Evolutionary conservation across 2,888 invertebrate species (phyloP).

Genomic region (Eupithecia inturbata): DNA sequence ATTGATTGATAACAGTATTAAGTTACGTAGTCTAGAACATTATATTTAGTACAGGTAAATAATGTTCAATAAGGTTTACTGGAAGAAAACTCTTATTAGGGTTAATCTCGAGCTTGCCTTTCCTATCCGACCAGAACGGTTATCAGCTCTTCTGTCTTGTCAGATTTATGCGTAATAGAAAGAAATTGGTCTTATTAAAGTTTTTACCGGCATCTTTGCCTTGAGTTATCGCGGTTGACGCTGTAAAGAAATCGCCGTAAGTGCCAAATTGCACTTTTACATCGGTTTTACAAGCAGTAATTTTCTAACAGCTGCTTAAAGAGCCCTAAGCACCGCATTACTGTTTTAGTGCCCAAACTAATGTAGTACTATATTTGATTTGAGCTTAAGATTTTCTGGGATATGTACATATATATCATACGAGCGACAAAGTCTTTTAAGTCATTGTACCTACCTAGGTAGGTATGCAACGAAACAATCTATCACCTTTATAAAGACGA

Average conservation of each 20-base stretch:
- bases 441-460: too few species aligned
- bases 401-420: neutral
- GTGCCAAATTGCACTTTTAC: constrained; percentile 18
- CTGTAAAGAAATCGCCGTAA: constrained; percentile 8
- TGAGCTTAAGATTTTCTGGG: constrained; percentile 8
- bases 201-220: neutral
- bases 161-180: neutral
- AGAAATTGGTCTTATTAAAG: neutral
- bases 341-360: constrained; percentile 21
- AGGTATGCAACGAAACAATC: neutral
- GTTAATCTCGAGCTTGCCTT: neutral
- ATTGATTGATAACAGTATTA: constrained; percentile 17
- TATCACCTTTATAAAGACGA: neutral
- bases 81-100: too few species aligned
- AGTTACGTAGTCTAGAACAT: neutral
- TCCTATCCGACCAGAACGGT: too few species aligned
- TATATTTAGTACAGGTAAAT: neutral
- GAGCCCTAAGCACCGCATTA: constrained; percentile 16
- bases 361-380: constrained; percentile 17
- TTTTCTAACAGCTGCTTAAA: constrained; percentile 25
- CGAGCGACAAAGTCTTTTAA: neutral
- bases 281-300: constrained; percentile 21
- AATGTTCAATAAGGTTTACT: neutral
- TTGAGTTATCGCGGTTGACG: constrained; percentile 4
- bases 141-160: neutral